phyloP scores from a whole-genome alignment of 2,797 vertebrate genomes.

The Microchirus variegatus region DNA sequence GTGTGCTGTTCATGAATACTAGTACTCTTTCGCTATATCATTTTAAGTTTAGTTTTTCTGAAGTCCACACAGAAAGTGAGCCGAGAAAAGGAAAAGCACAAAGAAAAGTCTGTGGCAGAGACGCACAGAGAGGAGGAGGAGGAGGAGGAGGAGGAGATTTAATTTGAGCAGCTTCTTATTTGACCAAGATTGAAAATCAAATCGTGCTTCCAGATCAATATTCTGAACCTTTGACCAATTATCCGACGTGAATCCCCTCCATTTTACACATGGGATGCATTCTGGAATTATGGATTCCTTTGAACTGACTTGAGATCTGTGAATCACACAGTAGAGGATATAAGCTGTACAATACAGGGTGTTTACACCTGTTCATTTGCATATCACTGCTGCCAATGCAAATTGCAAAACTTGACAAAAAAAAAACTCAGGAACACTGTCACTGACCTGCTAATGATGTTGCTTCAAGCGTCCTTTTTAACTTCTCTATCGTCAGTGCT shows the following conservation, averaged over 20 bases:
- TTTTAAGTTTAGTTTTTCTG: conserved; percentile 16
- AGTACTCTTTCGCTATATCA: conserved; percentile 35
- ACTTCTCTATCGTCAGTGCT: conserved; percentile 10
- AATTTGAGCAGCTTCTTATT: conserved; percentile 57
- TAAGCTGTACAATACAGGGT: conserved; percentile 8
- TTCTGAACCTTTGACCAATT: conserved; percentile 42
- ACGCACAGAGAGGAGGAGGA: neutral
- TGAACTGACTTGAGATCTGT: conserved; percentile 29
- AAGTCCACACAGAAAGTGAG: conserved; percentile 19
- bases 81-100: neutral
- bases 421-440: conserved; percentile 4
- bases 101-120: no score
- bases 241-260: conserved; percentile 41
- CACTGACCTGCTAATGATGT: conserved; percentile 40
- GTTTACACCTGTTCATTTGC: conserved; percentile 27
- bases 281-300: conserved; percentile 31
- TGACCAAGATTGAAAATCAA: conserved; percentile 47
- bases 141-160: conserved; percentile 26
- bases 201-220: conserved; percentile 57
- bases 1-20: conserved; percentile 25
- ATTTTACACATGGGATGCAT: conserved; percentile 37
- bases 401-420: conserved; percentile 12
- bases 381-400: conserved; percentile 32
- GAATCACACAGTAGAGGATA: conserved; percentile 26
- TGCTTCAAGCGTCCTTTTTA: neutral